A percentile compares a stretch with the other conserved stretches of the same genome.
phyloP scores from a whole-genome alignment of 2,797 vertebrate genomes.

The Enteromius mattozi region DNA sequence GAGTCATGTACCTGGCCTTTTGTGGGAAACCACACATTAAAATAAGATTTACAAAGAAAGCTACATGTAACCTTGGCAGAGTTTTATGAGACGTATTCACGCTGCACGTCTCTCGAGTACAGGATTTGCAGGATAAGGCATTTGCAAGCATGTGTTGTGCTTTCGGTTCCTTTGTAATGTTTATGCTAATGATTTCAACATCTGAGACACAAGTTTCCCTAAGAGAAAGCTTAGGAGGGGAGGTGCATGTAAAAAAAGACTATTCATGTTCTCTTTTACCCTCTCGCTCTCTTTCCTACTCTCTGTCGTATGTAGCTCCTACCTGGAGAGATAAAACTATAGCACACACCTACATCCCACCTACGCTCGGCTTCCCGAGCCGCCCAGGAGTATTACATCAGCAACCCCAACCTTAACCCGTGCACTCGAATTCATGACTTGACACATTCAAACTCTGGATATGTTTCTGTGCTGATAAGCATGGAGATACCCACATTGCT shows the following conservation, averaged over 20 bases:
- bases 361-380: constrained; percentile 30
- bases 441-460: constrained; percentile 18
- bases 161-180: constrained; percentile 47
- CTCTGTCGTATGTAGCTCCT: not conserved
- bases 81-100: constrained; percentile 9
- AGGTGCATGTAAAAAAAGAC: constrained; percentile 10
- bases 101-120: constrained; percentile 5
- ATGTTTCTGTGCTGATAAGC: constrained; percentile 9
- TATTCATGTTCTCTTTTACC: constrained; percentile 13
- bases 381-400: constrained; percentile 54
- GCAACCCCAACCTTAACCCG: constrained; percentile 25
- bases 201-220: constrained; percentile 19
- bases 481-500: constrained; percentile 41
- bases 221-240: constrained; percentile 16
- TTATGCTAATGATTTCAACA: constrained; percentile 49
- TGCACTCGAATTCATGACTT: constrained; percentile 24
- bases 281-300: not conserved
- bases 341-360: constrained; percentile 52
- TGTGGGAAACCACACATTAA: constrained; percentile 24
- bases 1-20: constrained; percentile 25
- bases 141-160: constrained; percentile 5
- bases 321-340: constrained; percentile 49
- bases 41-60: constrained; percentile 32
- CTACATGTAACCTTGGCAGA: constrained; percentile 25
- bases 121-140: constrained; percentile 30